Base-by-base conservation (phyloP, 2,888 invertebrate species). In the Dicranocentrus wangi region DNA sequence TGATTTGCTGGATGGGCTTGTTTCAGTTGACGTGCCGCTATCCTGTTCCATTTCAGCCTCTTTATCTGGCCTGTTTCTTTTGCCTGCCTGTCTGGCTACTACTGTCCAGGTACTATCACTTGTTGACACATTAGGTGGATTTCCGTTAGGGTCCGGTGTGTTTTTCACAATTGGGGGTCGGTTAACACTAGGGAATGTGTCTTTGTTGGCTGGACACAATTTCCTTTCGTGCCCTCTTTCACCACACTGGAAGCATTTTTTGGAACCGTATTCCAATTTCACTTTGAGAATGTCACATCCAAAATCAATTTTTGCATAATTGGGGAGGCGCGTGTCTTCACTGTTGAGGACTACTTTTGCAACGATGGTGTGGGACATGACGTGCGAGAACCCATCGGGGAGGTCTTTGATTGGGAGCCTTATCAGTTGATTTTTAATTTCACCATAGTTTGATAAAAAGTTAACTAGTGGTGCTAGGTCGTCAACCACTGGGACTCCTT, bases 231-330 rank as follows among this genome's bases (percentile, higher is more conserved):
- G 75, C 5, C 55, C 42, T 0, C 43, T 2, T 1, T 66, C 58
- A 8, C 65, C 66, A 55, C 75, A 75, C 10, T 43, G 23, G 17
- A 19, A 75, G 21, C 75, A 75, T 42, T 75, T 75, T 25, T 66
- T 75, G 5, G 27, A 0, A 21, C 75, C 75, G 17, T 75, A 28
- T 23, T 75, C 75, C 13, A 75, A 55, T 27, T 75, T 75, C 1
- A 75, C 65, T 23, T 58, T 51, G 10, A 72, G 28, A 0, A 72
- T 63, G 10, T 72, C 72, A 21, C 32, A 7, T 1, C 72, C 72
- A 42, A 75, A 75, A 19, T 75, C 75, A 2, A 75, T 66, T 55
- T 66, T 75, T 0, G 55, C 43, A 66, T 15, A 66, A 15, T 28
- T 19, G 1, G 65, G 75, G 1, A 66, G 3, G 1, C 2, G n/a